Conservation (phyloP, 2,797 vertebrate genomes). For the Pitangus sulphuratus region DNA sequence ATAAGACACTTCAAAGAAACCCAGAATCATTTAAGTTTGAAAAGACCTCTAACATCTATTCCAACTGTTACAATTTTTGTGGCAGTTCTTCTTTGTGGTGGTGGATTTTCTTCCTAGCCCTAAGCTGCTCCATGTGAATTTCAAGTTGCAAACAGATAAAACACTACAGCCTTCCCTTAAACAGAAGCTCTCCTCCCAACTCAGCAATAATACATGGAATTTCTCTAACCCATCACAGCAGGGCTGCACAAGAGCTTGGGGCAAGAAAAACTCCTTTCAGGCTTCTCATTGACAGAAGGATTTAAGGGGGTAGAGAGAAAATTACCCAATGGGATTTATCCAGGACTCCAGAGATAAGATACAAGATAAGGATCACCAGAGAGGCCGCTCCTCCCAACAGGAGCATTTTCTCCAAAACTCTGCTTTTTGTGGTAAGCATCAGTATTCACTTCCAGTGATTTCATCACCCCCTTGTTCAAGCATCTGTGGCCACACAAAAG, state of each 20-base stretch:
- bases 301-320: background rate
- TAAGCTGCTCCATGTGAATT: background rate
- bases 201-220: background rate
- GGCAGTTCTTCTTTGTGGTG: background rate
- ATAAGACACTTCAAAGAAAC: background rate
- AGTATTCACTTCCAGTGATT: background rate
- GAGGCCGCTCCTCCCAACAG: background rate
- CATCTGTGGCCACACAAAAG: background rate
- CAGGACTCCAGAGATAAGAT: background rate
- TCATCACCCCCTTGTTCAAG: background rate
- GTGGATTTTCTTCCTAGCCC: background rate
- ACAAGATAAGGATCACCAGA: background rate
- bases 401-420: background rate
- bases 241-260: background rate
- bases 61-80: background rate
- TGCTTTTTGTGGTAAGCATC: background rate
- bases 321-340: background rate
- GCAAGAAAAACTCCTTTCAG: background rate
- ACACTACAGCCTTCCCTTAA: background rate
- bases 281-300: background rate
- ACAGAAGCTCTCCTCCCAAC: background rate
- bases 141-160: background rate
- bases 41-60: background rate
- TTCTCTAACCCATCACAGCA: conserved; percentile 18
- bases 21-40: background rate